These are phyloP conservation scores for Mormyrops attenuatus DNA, from an alignment of 2,797 vertebrate genomes.

Conservation along the genomic window DNA sequence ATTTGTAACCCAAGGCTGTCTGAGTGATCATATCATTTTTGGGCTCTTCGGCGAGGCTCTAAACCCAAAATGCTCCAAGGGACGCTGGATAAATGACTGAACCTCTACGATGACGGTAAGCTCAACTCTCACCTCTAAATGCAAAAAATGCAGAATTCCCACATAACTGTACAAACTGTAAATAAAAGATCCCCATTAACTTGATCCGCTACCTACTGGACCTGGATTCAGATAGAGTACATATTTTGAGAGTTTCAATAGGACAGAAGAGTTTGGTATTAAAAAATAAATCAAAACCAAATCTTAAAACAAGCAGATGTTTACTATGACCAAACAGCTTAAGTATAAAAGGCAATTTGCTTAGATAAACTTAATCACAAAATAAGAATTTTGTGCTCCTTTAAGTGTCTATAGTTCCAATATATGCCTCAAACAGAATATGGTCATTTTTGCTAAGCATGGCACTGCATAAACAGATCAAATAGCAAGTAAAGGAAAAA, in stretches of 20 bases:
- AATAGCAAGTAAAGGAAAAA: not conserved
- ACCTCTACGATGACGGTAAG: not conserved
- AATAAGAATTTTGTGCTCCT: not conserved
- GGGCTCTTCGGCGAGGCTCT: not conserved
- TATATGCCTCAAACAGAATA: not conserved
- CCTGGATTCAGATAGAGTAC: not conserved
- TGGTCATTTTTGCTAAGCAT: not conserved
- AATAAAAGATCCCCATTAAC: not conserved
- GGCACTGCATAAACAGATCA: not conserved
- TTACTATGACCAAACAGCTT: not conserved
- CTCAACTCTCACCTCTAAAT: not conserved
- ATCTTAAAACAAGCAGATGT: not conserved
- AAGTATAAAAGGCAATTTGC: not conserved
- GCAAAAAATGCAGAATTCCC: not conserved
- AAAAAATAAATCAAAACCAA: not conserved
- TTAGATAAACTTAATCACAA: not conserved
- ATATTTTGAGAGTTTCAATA: not conserved
- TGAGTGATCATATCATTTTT: not conserved
- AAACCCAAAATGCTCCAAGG: not conserved
- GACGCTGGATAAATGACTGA: not conserved
- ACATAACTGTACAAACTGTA: not conserved
- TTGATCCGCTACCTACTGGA: not conserved
- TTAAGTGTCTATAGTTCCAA: not conserved
- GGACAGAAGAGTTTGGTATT: not conserved
- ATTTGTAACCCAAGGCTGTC: not conserved